Percentiles rank a stretch among this genome's conserved stretches.
Evolutionary conservation across 2,888 invertebrate species (phyloP).

Genomic region (Mallateleia sp.): DNA sequence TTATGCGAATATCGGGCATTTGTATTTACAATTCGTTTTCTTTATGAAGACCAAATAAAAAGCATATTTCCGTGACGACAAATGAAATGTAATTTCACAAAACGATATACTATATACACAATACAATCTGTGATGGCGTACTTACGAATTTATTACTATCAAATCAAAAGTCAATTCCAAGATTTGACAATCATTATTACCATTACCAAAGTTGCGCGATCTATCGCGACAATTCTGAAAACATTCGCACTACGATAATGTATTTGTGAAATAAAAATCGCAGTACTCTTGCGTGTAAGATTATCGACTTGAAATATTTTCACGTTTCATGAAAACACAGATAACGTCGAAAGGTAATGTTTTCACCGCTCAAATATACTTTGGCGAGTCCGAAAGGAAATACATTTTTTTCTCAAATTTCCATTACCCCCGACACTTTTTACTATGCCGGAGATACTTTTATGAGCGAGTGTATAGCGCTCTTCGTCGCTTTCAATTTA

Average conservation of each 20-base stretch:
- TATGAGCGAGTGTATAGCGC: not conserved
- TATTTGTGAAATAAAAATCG: not conserved
- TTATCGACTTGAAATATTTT: constrained; percentile 29
- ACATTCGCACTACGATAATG: constrained; percentile 3
- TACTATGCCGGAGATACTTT: not conserved
- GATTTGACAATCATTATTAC: not conserved
- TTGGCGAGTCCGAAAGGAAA: not conserved
- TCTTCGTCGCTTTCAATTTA: constrained; percentile 1
- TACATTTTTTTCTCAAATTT: constrained; percentile 16
- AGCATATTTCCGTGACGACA: constrained; percentile 19
- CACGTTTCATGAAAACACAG: constrained; percentile 1
- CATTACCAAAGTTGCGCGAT: not conserved
- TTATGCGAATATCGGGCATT: constrained; percentile 10
- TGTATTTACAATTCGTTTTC: constrained; percentile 29
- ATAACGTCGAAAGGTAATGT: not conserved
- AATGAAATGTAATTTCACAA: constrained; percentile 24
- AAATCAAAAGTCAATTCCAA: constrained; percentile 10
- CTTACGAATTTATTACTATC: not conserved
- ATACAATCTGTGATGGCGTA: constrained; percentile 9
- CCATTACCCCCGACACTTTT: constrained; percentile 2
- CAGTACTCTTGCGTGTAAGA: constrained; percentile 9
- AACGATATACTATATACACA: constrained; percentile 1
- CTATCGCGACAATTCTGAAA: not conserved
- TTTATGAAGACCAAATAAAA: constrained; percentile 47
- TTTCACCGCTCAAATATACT: constrained; percentile 5